Conservation (phyloP, 2,113 vertebrate species). For the Platichthys flesus region DNA sequence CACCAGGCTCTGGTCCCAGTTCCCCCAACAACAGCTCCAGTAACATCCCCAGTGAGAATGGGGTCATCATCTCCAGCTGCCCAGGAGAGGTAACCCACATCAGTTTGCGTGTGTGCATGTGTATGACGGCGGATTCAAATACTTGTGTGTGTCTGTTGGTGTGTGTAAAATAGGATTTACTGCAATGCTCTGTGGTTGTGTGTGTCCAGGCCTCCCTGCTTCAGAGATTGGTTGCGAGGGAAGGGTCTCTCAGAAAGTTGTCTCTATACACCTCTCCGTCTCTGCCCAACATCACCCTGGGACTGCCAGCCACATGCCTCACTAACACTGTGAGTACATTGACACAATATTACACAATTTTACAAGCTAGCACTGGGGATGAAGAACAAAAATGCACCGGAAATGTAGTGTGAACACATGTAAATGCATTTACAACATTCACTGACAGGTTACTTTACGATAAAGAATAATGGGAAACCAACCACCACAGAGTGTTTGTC, state of each 20-base stretch:
- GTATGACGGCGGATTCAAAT: neutral
- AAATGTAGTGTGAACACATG: neutral
- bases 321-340: constrained; percentile 86
- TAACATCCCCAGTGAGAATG: constrained; percentile 94
- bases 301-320: constrained; percentile 93
- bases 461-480: too few species aligned
- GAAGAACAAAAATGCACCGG: neutral
- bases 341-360: neutral
- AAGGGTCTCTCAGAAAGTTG: constrained; percentile 89
- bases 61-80: constrained; percentile 86
- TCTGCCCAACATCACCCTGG: constrained; percentile 96
- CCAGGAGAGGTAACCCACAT: constrained; percentile 88
- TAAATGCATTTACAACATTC: neutral
- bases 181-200: constrained; percentile 22
- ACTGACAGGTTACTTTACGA: neutral
- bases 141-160: neutral
- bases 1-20: constrained; percentile 96
- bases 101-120: neutral
- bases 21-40: constrained; percentile 99
- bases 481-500: neutral
- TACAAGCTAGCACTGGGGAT: neutral
- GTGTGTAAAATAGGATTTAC: neutral
- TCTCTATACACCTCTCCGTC: constrained; percentile 97
- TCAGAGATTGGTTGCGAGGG: constrained; percentile 88
- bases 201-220: constrained; percentile 87